These are phyloP conservation scores for Rhinichthys klamathensis DNA, from an alignment of 2,113 vertebrate species.

Conservation along the genomic window DNA sequence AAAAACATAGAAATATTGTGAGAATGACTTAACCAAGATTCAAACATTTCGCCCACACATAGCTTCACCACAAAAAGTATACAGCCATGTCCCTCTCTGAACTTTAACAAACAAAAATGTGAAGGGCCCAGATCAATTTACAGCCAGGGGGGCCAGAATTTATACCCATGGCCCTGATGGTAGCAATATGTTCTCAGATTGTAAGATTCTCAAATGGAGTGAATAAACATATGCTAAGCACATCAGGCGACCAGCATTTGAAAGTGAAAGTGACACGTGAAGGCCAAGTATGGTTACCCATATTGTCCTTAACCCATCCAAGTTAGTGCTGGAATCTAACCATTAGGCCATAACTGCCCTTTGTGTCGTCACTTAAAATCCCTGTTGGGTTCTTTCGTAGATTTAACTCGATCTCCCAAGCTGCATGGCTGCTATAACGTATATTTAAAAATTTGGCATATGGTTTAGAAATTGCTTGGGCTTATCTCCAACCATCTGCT, in stretches of 20 bases:
- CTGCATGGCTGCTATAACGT: not conserved
- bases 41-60: not conserved
- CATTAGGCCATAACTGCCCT: no score
- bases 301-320: no score
- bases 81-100: not conserved
- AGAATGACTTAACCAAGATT: not conserved
- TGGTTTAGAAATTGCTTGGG: not conserved
- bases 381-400: not conserved
- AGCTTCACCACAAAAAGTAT: not conserved
- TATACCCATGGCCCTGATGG: not conserved
- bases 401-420: not conserved
- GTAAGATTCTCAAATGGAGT: not conserved
- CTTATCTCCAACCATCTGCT: conserved; percentile 18
- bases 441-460: conserved; percentile 21
- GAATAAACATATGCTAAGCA: conserved; percentile 4
- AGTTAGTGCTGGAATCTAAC: no score
- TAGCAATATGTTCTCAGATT: conserved; percentile 3
- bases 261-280: no score
- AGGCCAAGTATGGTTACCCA: no score
- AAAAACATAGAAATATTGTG: not conserved
- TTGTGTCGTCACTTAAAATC: not conserved
- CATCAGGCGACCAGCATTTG: not conserved
- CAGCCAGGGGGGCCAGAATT: not conserved
- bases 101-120: conserved; percentile 5
- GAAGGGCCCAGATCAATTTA: not conserved